A percentile compares a stretch with the other conserved stretches of the same genome.
Evolutionary conservation across 2,888 invertebrate species (phyloP).

Genomic region (Seira sanloemensis): DNA sequence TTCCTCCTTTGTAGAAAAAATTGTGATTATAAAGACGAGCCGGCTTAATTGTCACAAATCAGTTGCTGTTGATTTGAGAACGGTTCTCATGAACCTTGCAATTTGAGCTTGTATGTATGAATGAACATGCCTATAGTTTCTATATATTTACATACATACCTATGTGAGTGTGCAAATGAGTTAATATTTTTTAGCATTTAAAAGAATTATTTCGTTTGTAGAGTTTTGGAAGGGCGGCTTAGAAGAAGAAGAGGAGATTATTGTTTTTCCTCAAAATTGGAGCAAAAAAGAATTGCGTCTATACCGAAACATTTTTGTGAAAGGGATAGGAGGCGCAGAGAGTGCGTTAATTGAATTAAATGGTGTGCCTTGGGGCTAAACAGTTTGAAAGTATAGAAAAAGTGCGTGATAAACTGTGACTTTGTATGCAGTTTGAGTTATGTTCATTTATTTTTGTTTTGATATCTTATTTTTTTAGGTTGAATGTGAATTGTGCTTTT

Average conservation of each 20-base stretch:
- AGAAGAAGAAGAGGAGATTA: not conserved
- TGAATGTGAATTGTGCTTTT: too few relatives aligned
- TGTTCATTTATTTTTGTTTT: too few relatives aligned
- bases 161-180: not conserved
- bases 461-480: too few relatives aligned
- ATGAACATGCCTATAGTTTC: too few relatives aligned
- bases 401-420: not conserved
- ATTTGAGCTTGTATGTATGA: constrained; percentile 24
- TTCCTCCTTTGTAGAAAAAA: too few relatives aligned
- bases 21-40: not conserved
- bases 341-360: not conserved
- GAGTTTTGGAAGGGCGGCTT: constrained; percentile 40
- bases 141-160: too few relatives aligned
- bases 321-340: too few relatives aligned
- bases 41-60: constrained; percentile 10
- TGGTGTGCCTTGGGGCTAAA: not conserved
- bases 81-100: constrained; percentile 36
- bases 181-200: not conserved
- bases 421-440: too few relatives aligned
- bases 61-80: constrained; percentile 27
- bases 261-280: not conserved
- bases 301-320: constrained; percentile 27
- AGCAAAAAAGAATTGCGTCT: not conserved
- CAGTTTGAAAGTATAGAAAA: constrained; percentile 13
- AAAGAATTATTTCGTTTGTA: not conserved